Percentiles rank a stretch among this genome's conserved stretches.
Evolutionary conservation across 2,797 vertebrate species (phyloP).

Genomic region (Coendou prehensilis): DNA sequence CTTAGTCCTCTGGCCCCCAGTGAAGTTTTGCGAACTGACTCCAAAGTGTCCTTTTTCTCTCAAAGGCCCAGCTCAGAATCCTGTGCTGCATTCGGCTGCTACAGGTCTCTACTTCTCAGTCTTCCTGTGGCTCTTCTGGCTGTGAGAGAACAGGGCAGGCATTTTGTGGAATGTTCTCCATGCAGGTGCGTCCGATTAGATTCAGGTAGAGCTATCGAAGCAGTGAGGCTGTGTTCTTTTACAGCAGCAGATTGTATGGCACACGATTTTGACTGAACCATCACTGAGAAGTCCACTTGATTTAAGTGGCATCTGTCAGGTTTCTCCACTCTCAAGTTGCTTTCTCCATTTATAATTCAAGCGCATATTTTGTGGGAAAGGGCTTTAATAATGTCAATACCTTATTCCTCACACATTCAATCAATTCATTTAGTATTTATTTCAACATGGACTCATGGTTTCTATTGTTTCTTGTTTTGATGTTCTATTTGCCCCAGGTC

Average conservation of each 20-base stretch:
- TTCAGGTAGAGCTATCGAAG: background rate
- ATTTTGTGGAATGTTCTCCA: background rate
- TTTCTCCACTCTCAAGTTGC: background rate
- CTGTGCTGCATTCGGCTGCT: fast-evolving
- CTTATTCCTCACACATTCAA: background rate
- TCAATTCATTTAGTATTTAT: background rate
- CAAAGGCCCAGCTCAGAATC: background rate
- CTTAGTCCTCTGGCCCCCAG: background rate
- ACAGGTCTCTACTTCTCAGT: background rate
- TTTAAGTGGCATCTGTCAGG: background rate
- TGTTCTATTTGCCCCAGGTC: background rate
- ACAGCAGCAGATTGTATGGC: background rate
- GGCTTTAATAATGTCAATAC: background rate
- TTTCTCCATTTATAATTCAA: constrained; percentile 8
- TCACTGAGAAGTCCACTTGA: background rate
- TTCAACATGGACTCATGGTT: background rate
- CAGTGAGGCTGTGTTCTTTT: background rate
- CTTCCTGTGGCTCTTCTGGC: background rate
- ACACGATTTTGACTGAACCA: background rate
- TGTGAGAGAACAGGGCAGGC: background rate
- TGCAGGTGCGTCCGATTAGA: background rate
- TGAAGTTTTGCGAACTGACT: background rate
- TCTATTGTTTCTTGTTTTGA: background rate
- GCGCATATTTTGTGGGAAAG: background rate
- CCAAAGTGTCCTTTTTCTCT: background rate